A percentile compares a stretch with the other conserved stretches of the same genome.
Conservation (phyloP, 2,888 invertebrate genomes). For the Sepioteuthis lessoniana region DNA sequence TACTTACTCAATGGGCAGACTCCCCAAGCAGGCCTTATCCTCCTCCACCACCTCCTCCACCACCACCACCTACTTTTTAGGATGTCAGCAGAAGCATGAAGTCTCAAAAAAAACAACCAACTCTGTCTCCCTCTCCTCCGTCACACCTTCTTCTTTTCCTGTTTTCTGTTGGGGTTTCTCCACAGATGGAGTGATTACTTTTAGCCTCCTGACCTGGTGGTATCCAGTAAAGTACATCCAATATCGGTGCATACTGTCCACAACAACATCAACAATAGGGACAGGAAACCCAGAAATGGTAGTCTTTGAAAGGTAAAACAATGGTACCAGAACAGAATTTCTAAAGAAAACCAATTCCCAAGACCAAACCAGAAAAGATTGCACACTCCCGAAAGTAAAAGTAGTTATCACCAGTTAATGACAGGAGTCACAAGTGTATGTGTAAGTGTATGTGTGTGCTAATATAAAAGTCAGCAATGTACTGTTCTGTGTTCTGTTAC, state of each 20-base stretch:
- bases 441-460: not conserved
- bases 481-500: not conserved
- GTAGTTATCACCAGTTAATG: not conserved
- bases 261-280: not conserved
- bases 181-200: not conserved
- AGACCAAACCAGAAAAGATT: not conserved
- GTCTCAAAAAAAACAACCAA: not conserved
- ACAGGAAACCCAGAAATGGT: not conserved
- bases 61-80: not conserved
- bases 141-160: not conserved
- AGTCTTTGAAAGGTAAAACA: not conserved
- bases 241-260: conserved; percentile 4
- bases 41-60: not conserved
- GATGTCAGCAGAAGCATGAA: conserved; percentile 1
- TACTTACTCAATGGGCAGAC: not conserved
- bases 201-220: not conserved
- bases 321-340: not conserved
- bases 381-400: not conserved
- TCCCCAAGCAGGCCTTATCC: not conserved
- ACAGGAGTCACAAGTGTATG: not conserved
- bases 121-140: not conserved
- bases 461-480: not conserved
- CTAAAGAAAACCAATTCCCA: not conserved
- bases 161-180: not conserved
- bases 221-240: conserved; percentile 33